phyloP scores from a whole-genome alignment of 1,140 invertebrate genomes.

The Megathymus violae region DNA sequence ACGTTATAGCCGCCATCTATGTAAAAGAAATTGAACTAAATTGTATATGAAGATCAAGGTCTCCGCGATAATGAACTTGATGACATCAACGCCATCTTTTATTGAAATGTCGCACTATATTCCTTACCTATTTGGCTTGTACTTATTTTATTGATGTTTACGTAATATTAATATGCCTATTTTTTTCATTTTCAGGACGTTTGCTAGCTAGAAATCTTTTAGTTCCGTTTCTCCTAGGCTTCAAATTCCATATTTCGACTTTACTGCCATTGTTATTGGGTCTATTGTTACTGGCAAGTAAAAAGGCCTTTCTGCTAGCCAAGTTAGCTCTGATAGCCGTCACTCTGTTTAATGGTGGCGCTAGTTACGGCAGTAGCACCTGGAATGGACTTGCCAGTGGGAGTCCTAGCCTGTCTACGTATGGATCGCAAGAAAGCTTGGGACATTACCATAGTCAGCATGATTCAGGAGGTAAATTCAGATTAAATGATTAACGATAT shows the following conservation, averaged over 20 bases:
- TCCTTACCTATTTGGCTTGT: too few species aligned
- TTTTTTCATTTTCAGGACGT: constrained; percentile 85
- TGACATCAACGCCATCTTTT: constrained; percentile 41
- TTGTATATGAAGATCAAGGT: constrained; percentile 28
- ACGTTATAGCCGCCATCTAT: constrained; percentile 40
- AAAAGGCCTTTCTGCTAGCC: constrained; percentile 89
- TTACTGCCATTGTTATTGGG: constrained; percentile 89
- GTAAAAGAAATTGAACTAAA: constrained; percentile 11
- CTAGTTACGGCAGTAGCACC: constrained; percentile 51
- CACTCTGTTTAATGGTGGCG: constrained; percentile 86
- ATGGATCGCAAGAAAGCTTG: constrained; percentile 58
- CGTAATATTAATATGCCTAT: constrained; percentile 9
- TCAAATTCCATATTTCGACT: constrained; percentile 90
- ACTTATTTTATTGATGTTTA: too few species aligned
- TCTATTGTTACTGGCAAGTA: constrained; percentile 87
- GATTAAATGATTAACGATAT: too few species aligned
- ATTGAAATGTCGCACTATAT: not conserved
- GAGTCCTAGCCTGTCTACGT: constrained; percentile 56
- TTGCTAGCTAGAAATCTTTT: constrained; percentile 87
- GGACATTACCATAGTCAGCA: constrained; percentile 62
- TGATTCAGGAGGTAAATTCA: constrained; percentile 60
- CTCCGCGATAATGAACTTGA: constrained; percentile 39
- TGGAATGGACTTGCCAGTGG: constrained; percentile 61
- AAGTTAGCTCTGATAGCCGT: constrained; percentile 89
- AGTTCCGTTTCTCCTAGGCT: constrained; percentile 88